These are phyloP conservation scores for Hycleus phaleratus DNA, from an alignment of 1,140 invertebrate genomes.

Conservation along the genomic window DNA sequence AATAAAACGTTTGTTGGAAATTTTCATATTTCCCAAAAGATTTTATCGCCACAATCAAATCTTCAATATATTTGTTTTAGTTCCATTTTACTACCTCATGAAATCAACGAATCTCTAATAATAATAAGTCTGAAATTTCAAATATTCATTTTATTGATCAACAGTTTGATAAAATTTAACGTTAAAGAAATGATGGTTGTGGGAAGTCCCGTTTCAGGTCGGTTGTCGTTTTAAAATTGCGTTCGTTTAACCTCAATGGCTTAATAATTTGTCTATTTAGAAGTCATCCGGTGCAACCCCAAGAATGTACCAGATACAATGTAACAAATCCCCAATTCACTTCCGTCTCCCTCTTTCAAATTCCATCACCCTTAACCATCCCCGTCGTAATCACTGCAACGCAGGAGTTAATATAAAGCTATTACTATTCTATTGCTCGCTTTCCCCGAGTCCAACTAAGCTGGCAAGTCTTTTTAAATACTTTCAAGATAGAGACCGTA, in stretches of 20 bases:
- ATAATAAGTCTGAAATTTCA: no score
- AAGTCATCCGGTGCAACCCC: conserved; percentile 7
- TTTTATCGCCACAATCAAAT: no score
- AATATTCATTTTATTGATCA: no score
- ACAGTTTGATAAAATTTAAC: no score
- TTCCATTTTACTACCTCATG: no score
- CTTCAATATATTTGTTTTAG: no score
- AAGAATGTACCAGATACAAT: conserved; percentile 6
- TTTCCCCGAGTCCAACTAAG: conserved; percentile 11
- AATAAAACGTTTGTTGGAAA: no score
- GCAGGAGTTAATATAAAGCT: conserved; percentile 32
- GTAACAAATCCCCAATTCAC: conserved; percentile 2
- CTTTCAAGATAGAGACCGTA: conserved; percentile 17
- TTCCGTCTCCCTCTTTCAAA: conserved; percentile 7
- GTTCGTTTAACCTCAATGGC: conserved; percentile 2
- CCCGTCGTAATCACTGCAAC: conserved; percentile 24
- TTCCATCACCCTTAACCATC: conserved; percentile 4
- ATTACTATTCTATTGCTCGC: conserved; percentile 31
- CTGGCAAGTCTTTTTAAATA: conserved; percentile 23
- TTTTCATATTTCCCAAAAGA: no score
- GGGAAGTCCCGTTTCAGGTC: no score
- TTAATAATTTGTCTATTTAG: conserved; percentile 17
- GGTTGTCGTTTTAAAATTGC: conserved; percentile 2
- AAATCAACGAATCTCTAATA: no score
- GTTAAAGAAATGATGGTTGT: no score